phyloP scores from a whole-genome alignment of 2,888 invertebrate species.

The Yponomeuta evonymella region DNA sequence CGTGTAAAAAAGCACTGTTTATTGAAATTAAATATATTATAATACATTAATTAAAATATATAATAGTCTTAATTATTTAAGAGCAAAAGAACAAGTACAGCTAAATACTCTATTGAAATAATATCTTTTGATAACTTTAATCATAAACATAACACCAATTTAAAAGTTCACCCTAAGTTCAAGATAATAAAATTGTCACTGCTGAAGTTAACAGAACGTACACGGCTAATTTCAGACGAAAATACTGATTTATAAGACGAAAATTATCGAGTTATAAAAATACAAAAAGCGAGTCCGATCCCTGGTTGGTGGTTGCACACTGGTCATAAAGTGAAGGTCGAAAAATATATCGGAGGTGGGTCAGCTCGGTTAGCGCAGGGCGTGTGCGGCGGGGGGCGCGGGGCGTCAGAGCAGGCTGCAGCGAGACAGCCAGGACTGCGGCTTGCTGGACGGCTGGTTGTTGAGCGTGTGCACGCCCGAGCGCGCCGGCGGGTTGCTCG shows the following conservation, averaged over 20 bases:
- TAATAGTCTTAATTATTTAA: constrained; percentile 66
- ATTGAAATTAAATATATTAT: constrained; percentile 76
- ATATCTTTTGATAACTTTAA: constrained; percentile 58
- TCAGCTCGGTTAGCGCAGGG: constrained; percentile 21
- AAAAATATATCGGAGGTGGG: constrained; percentile 66
- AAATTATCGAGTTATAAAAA: constrained; percentile 61
- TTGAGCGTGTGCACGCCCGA: constrained; percentile 86
- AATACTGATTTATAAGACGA: constrained; percentile 51
- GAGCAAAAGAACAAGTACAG: constrained; percentile 69
- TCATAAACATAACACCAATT: constrained; percentile 55
- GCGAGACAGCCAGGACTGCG: constrained; percentile 89
- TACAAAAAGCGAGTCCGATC: constrained; percentile 71
- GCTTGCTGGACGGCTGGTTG: constrained; percentile 86
- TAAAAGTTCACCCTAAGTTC: constrained; percentile 50
- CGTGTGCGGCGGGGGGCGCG: constrained; percentile 18
- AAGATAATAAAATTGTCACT: constrained; percentile 45
- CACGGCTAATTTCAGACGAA: constrained; percentile 47
- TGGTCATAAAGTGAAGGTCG: constrained; percentile 54
- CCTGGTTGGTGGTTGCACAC: constrained; percentile 49
- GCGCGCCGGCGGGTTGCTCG: constrained; percentile 88
- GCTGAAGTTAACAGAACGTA: constrained; percentile 53
- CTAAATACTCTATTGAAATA: constrained; percentile 69
- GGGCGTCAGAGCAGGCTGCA: constrained; percentile 87
- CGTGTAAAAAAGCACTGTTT: constrained; percentile 71
- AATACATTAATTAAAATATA: constrained; percentile 69